Conservation (phyloP, 1,140 invertebrate genomes). For the Arion vulgaris region DNA sequence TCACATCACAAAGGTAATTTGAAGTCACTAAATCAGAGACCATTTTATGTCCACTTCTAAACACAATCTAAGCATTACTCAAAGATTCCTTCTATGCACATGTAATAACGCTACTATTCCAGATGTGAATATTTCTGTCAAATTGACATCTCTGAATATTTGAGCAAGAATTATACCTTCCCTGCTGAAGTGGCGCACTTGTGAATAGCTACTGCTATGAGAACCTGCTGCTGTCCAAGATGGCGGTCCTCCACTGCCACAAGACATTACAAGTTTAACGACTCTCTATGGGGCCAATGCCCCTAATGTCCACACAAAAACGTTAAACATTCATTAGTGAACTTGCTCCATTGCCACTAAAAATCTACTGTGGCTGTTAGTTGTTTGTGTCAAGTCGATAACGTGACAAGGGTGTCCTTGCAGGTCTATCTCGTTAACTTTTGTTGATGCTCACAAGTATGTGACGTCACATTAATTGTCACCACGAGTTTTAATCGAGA, state of each 20-base stretch:
- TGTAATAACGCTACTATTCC: no score
- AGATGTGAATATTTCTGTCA: no score
- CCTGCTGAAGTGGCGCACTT: conserved; percentile 47
- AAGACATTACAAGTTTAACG: conserved; percentile 42
- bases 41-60: no score
- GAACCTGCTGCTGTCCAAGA: conserved; percentile 55
- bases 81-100: neutral
- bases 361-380: neutral
- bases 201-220: conserved; percentile 45
- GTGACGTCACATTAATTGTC: conserved; percentile 48
- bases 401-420: conserved; percentile 48
- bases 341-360: conserved; percentile 16
- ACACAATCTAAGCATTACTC: no score
- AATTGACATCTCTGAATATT: neutral
- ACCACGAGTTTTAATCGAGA: conserved; percentile 52
- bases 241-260: conserved; percentile 58
- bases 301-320: conserved; percentile 18
- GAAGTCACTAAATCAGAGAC: no score
- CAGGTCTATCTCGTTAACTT: conserved; percentile 29
- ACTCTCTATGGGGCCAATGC: conserved; percentile 31
- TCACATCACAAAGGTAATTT: no score
- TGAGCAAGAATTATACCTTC: conserved; percentile 46
- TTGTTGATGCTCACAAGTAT: conserved; percentile 49
- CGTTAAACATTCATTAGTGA: conserved; percentile 31
- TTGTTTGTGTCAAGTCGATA: conserved; percentile 14